phyloP scores from a whole-genome alignment of 2,113 vertebrate species.

The Mesocricetus auratus region DNA sequence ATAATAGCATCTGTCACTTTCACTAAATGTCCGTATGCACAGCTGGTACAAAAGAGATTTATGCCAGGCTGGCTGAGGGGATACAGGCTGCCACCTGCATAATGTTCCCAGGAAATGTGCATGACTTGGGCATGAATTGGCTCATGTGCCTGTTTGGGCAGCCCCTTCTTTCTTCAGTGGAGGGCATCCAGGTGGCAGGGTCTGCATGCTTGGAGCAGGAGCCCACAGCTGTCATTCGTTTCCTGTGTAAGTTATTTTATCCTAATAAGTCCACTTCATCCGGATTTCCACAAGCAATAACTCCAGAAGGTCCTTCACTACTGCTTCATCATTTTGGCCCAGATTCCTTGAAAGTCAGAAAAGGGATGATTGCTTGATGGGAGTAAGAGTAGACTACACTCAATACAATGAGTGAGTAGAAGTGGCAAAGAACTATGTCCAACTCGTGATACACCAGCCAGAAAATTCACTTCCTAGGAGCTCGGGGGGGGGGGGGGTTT shows the following conservation, averaged over 20 bases:
- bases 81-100: slow-evolving; percentile 89
- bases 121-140: slow-evolving; percentile 97
- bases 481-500: not conserved
- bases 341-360: slow-evolving; percentile 92
- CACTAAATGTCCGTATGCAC: slow-evolving; percentile 96
- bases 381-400: not conserved
- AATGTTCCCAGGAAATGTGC: slow-evolving; percentile 91
- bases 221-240: too few relatives aligned
- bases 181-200: too few relatives aligned
- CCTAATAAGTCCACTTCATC: too few relatives aligned
- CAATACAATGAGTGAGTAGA: not conserved
- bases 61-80: slow-evolving; percentile 92
- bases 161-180: too few relatives aligned
- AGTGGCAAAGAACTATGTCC: not conserved
- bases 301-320: slow-evolving; percentile 76
- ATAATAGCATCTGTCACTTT: slow-evolving; percentile 92
- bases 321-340: slow-evolving; percentile 90
- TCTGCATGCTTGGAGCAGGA: too few relatives aligned
- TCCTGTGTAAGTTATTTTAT: too few relatives aligned
- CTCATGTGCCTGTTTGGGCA: too few relatives aligned
- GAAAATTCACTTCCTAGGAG: not conserved
- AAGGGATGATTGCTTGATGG: slow-evolving; percentile 93
- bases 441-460: not conserved
- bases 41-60: slow-evolving; percentile 94
- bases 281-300: too few relatives aligned